phyloP scores from a whole-genome alignment of 2,113 vertebrate genomes.

The Sinocyclocheilus rhinocerous region DNA sequence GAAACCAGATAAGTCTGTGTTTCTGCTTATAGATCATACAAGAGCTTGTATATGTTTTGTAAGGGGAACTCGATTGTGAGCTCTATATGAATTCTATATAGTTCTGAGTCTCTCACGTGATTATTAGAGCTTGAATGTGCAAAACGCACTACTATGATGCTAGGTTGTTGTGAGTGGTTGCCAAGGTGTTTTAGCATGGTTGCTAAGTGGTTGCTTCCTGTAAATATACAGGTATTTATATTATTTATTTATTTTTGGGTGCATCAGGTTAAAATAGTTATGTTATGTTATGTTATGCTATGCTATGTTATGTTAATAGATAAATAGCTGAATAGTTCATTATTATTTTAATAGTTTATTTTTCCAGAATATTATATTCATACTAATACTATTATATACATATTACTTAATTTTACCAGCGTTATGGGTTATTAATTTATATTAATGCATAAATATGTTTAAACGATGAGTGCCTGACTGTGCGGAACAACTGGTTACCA shows the following conservation, averaged over 20 bases:
- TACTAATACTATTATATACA: neutral
- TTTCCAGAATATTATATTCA: neutral
- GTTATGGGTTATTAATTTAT: neutral
- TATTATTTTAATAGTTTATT: no score
- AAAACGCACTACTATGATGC: no score
- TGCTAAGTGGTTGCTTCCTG: neutral
- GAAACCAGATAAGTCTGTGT: neutral
- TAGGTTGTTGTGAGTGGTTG: neutral
- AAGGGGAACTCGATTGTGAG: no score
- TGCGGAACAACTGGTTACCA: no score
- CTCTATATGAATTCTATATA: neutral
- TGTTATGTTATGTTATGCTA: no score
- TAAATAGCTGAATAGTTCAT: no score
- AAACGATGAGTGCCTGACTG: no score
- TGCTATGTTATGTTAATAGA: no score
- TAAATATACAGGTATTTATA: neutral
- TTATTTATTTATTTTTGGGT: neutral
- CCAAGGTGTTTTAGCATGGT: neutral
- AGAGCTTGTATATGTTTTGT: neutral
- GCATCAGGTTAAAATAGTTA: no score
- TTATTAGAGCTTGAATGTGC: neutral
- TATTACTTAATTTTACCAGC: neutral
- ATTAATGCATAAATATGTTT: no score
- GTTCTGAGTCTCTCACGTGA: neutral
- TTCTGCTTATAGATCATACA: neutral